A percentile compares a stretch with the other conserved stretches of the same genome.
Evolutionary conservation across 2,888 invertebrate species (phyloP).

Genomic region (Melinopterus prodromus): DNA sequence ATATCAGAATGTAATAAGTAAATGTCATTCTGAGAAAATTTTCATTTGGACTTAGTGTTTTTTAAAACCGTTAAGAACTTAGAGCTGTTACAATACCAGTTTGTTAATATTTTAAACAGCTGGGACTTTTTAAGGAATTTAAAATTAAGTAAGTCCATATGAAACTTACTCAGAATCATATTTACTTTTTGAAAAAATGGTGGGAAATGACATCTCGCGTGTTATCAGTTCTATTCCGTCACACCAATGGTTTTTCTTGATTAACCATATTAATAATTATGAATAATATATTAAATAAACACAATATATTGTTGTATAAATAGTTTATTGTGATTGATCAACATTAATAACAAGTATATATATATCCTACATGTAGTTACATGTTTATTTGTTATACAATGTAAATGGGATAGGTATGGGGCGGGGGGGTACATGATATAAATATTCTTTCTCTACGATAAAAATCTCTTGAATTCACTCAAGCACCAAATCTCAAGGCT

Average conservation of each 20-base stretch:
- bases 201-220: no score
- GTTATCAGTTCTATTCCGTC: no score
- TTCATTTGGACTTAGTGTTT: no score
- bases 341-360: constrained; percentile 48
- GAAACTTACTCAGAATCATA: no score
- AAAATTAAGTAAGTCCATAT: no score
- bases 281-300: not conserved
- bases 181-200: no score
- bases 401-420: constrained; percentile 29
- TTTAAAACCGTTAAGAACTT: no score
- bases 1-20: no score
- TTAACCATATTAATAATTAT: not conserved
- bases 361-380: constrained; percentile 42
- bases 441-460: constrained; percentile 8
- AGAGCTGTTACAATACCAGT: no score
- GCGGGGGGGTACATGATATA: not conserved
- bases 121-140: no score
- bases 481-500: constrained; percentile 46
- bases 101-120: no score
- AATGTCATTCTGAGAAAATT: no score
- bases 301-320: constrained; percentile 34
- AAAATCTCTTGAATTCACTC: constrained; percentile 32
- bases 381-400: constrained; percentile 38
- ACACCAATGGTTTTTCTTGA: not conserved
- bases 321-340: constrained; percentile 47